Conservation (phyloP, 53 echinoderm and acorn worm species). For the Antedon mediterranea region DNA sequence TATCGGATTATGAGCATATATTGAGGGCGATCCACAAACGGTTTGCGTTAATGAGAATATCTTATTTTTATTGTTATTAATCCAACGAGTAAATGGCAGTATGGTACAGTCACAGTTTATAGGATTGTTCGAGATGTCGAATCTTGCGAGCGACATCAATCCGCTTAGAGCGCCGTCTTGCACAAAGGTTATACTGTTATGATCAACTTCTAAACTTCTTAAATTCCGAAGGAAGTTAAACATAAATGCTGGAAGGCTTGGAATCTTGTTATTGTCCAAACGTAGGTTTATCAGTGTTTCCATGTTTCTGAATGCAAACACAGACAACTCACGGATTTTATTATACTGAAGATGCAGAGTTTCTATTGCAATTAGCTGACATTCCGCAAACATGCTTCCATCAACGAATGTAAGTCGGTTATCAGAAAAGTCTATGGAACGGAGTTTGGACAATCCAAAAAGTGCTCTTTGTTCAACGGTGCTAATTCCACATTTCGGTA, state of each 20-base stretch:
- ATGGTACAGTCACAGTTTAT: slow-evolving; percentile 71
- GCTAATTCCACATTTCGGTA: slow-evolving; percentile 28
- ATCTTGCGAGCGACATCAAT: slow-evolving; percentile 23
- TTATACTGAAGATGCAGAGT: slow-evolving; percentile 26
- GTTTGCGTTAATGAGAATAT: slow-evolving; percentile 44
- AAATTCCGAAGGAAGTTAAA: slow-evolving; percentile 17
- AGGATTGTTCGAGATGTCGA: slow-evolving; percentile 40
- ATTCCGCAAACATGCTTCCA: slow-evolving; percentile 4
- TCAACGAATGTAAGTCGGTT: slow-evolving; percentile 13
- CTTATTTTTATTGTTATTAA: slow-evolving; percentile 33
- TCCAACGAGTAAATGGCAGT: slow-evolving; percentile 53
- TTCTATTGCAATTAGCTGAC: slow-evolving; percentile 1
- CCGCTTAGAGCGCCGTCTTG: slow-evolving; percentile 33
- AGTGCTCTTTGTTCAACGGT: slow-evolving; percentile 16
- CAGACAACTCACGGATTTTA: slow-evolving; percentile 8
- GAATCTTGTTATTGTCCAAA: slow-evolving; percentile 57
- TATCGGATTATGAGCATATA: background rate
- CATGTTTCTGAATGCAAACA: slow-evolving; percentile 23
- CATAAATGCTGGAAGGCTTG: slow-evolving; percentile 13
- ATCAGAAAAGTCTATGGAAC: slow-evolving; percentile 20
- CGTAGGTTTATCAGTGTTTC: slow-evolving; percentile 6
- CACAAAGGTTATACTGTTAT: slow-evolving; percentile 42
- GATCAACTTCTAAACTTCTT: slow-evolving; percentile 24
- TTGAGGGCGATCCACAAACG: slow-evolving; percentile 40
- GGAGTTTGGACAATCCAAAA: slow-evolving; percentile 7